Conservation (phyloP, 2,797 vertebrate species). For the Natrix natrix region DNA sequence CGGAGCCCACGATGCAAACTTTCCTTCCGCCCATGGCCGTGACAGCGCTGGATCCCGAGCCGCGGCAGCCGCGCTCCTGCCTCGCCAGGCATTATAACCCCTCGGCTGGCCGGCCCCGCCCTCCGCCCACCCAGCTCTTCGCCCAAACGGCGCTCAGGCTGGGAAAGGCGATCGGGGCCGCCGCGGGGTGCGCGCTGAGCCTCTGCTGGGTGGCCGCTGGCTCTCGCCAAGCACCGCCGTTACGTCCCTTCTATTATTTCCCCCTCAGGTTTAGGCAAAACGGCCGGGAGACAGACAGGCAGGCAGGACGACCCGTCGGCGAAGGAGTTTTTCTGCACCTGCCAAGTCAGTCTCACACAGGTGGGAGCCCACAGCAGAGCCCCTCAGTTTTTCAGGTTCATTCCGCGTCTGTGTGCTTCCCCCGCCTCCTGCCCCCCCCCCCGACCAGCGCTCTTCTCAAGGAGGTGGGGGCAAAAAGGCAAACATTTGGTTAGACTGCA, state of each 20-base stretch:
- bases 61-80: background rate
- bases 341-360: background rate
- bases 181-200: background rate
- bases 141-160: background rate
- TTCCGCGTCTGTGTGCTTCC: background rate
- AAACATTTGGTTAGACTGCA: background rate
- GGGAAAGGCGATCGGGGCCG: background rate
- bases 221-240: background rate
- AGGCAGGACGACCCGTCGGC: accelerated
- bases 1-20: conserved; percentile 91
- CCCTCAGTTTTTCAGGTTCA: background rate
- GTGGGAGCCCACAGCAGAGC: background rate
- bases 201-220: background rate
- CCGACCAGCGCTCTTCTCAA: background rate
- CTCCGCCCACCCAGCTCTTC: background rate
- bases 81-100: conserved; percentile 52
- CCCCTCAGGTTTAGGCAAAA: background rate
- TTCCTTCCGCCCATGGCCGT: conserved; percentile 77
- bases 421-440: background rate
- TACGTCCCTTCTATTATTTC: background rate
- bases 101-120: background rate
- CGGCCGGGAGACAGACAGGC: background rate
- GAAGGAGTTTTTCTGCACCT: background rate
- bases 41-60: background rate
- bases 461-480: background rate